phyloP scores from a whole-genome alignment of 2,888 invertebrate genomes.

The Lasioglossum leucozonium region DNA sequence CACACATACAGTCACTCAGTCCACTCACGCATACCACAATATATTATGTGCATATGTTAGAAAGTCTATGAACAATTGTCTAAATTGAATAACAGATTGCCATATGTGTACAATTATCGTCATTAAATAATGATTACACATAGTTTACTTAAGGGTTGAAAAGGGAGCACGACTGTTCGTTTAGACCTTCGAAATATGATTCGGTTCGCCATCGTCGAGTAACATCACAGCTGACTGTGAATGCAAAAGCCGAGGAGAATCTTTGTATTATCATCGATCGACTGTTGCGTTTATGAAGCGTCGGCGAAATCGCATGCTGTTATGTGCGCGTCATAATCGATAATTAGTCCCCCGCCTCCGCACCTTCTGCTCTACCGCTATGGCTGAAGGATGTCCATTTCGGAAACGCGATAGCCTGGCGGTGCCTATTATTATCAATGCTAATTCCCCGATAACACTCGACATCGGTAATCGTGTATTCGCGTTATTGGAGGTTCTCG shows the following conservation, averaged over 20 bases:
- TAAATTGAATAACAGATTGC: too few species aligned
- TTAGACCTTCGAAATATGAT: neutral
- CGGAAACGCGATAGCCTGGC: slow-evolving; percentile 63
- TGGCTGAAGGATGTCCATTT: slow-evolving; percentile 63
- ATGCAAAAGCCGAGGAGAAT: slow-evolving; percentile 1
- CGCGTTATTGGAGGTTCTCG: slow-evolving; percentile 57
- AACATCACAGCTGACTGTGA: slow-evolving; percentile 26
- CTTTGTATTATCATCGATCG: slow-evolving; percentile 34
- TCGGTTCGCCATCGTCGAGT: neutral
- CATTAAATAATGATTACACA: too few species aligned
- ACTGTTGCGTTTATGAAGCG: slow-evolving; percentile 34
- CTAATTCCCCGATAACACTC: slow-evolving; percentile 67
- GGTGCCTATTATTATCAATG: slow-evolving; percentile 66
- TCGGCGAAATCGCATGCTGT: slow-evolving; percentile 52
- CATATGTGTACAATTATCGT: too few species aligned
- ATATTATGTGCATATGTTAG: too few species aligned
- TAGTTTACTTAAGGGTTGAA: too few species aligned
- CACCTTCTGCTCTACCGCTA: neutral
- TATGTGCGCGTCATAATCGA: slow-evolving; percentile 65
- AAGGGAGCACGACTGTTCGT: too few species aligned
- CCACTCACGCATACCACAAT: too few species aligned
- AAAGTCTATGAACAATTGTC: too few species aligned
- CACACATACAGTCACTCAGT: too few species aligned
- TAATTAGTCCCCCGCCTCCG: slow-evolving; percentile 59
- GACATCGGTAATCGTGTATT: slow-evolving; percentile 63